These are phyloP conservation scores for Acleris holmiana DNA, from an alignment of 2,888 invertebrate species.

Conservation along the genomic window DNA sequence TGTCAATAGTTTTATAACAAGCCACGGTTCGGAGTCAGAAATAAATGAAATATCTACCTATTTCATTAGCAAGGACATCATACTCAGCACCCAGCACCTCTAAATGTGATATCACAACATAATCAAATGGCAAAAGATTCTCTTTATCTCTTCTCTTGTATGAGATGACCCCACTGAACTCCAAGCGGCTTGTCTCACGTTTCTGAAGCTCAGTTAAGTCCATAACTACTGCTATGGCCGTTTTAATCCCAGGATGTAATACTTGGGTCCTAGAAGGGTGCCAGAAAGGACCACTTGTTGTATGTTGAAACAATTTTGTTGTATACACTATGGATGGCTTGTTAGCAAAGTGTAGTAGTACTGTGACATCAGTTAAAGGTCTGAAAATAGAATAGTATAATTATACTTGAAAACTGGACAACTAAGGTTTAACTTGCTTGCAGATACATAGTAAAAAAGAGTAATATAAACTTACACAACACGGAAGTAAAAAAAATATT, in stretches of 20 bases:
- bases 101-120: conserved; percentile 55
- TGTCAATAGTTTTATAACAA: too few species aligned
- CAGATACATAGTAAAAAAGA: too few species aligned
- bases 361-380: conserved; percentile 55
- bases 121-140: conserved; percentile 59
- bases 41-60: conserved; percentile 48
- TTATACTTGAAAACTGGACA: background rate
- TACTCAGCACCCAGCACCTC: conserved; percentile 59
- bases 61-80: conserved; percentile 55
- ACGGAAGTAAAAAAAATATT: too few species aligned
- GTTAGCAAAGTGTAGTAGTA: conserved; percentile 54
- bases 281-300: conserved; percentile 55
- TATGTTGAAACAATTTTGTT: conserved; percentile 61
- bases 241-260: conserved; percentile 45
- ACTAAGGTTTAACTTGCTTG: too few species aligned
- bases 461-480: too few species aligned
- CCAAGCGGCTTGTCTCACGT: conserved; percentile 51
- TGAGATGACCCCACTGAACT: conserved; percentile 58
- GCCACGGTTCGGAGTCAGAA: too few species aligned
- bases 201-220: conserved; percentile 58
- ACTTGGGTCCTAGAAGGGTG: conserved; percentile 44
- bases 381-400: conserved; percentile 52
- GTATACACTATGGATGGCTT: conserved; percentile 56
- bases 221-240: conserved; percentile 53
- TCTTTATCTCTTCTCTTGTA: conserved; percentile 53